Evolutionary conservation across 2,113 vertebrate genomes (phyloP).

Genomic region (Cricetomys ansorgei): DNA sequence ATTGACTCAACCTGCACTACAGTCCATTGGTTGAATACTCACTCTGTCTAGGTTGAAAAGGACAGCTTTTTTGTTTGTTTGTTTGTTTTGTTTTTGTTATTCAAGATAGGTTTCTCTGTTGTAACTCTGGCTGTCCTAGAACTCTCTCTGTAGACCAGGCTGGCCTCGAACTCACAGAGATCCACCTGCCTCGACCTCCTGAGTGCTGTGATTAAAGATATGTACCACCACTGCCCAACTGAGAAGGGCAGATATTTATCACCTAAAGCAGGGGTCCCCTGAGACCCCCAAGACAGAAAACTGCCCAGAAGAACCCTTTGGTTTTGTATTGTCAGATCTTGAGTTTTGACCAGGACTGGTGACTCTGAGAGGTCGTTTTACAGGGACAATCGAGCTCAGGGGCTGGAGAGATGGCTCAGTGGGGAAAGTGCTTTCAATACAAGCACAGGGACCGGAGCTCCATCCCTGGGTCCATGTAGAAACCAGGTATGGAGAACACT

Average conservation of each 20-base stretch:
- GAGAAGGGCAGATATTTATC: slow-evolving; percentile 27
- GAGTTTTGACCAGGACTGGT: neutral
- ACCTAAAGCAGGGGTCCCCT: neutral
- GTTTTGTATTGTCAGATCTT: neutral
- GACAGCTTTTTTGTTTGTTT: too few species aligned
- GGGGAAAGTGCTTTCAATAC: too few species aligned
- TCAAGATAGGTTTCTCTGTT: too few species aligned
- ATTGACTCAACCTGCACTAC: slow-evolving; percentile 41
- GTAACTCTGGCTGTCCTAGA: too few species aligned
- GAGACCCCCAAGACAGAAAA: neutral
- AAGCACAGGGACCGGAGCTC: too few species aligned
- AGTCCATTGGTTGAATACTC: slow-evolving; percentile 24
- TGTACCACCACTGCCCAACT: too few species aligned
- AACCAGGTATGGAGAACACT: neutral
- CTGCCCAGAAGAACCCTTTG: neutral
- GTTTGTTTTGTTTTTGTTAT: too few species aligned
- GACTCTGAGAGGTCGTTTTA: neutral
- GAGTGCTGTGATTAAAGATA: too few species aligned
- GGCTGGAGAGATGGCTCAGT: neutral
- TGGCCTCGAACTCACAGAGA: too few species aligned
- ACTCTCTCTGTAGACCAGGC: too few species aligned
- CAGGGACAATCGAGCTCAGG: neutral
- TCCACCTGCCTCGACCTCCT: too few species aligned
- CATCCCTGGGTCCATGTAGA: neutral
- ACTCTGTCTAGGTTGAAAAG: slow-evolving; percentile 18